Base-by-base conservation (phyloP, 2,888 invertebrate genomes). In the Macroteleia sp. region DNA sequence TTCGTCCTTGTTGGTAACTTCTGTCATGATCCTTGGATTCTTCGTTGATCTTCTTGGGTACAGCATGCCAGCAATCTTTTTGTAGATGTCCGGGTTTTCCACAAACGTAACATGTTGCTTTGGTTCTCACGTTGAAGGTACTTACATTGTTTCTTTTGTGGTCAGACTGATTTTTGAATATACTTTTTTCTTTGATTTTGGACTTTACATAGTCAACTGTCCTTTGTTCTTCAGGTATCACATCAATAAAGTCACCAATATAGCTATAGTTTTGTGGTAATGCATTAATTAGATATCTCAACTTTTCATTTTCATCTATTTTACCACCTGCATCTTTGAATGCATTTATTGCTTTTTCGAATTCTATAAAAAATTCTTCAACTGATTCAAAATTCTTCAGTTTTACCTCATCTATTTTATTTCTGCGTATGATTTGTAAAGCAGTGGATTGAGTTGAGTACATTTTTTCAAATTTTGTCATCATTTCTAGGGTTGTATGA, bases 151-250 rank as follows among this genome's bases (percentile, higher is more conserved):
- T 22, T 59, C 9, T 70, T 25, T 34, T 34, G 34, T 34, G 14
- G 2, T 34, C 52, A 5, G 50, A n/a, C 22, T 70, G 25, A 66
- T n/a, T 36, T 54, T 44, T 56, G 32, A 12, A 28, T 8, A 54
- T n/a, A 28, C 34, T 56, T 56, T 69, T 78, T 34, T 69, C 70
- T 52, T 74, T 73, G 17, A 81, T 77, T 77, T 81, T 74, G 9
- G 61, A 73, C 74, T 82, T 84, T 19, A 85, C 54, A 76, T 81
- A 85, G 8, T 83, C 85, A 4, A 81, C 80, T 9, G 82, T 85
- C 69, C 80, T 69, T 30, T 83, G 75, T 8, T 66, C 42, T 67
- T 77, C 80, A 52, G 76, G 77, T 3, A 85, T 17, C 0, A 79
- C 61, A 75, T 85, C 81, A 12, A 85, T 56, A 44, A 81, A 66